Base-by-base conservation (phyloP, 2,113 vertebrate species). In the Coregonus clupeaformis region DNA sequence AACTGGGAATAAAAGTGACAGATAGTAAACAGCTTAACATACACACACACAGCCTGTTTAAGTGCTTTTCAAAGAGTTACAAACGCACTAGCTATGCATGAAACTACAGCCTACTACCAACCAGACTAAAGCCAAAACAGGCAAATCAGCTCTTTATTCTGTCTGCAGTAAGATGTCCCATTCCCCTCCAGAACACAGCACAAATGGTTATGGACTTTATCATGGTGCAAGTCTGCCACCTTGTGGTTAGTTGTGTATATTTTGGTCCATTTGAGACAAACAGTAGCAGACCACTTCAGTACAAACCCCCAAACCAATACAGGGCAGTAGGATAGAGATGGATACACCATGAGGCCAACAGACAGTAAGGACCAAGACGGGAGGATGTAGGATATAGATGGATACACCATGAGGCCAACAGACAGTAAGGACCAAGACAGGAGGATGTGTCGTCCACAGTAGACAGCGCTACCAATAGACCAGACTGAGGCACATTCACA, bases 181-280 rank as follows among this genome's bases (percentile, higher is more conserved):
- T 59, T 9, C 14, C 27, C 1, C 45, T 47, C 45, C 13, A 60
- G 57, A 20, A 60, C 13, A 7, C n/a, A 11, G 3, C 7, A 0
- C n/a, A 60, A 24, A 22, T 22, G 52, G 52, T 12, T 6, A 2
- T n/a, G 59, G n/a, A 12, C 1, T 72, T 20, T 73, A 18, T 45
- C 13, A 42, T 3, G 72, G 42, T 1, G 25, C 47, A 82, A 88
- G 14, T 84, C 62, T 68, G 89, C 87, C 86, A 83, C n/a, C 89
- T 82, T 85, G 85, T 91, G 90, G 65, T 68, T 16, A 42, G 7
- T 42, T 42, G 36, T 42, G 36, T 11, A 42, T 2, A 42, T 2
- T 7, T 42, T 42, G 36, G 47, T 18, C 14, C 12, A 18, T 18
- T 52, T 18, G 16, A 18, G 47, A 52, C 47, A 52, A 52, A 5